Percentiles rank a stretch among this genome's conserved stretches.
Conservation (phyloP, 2,888 invertebrate species). For the Cantharis flavilabris region DNA sequence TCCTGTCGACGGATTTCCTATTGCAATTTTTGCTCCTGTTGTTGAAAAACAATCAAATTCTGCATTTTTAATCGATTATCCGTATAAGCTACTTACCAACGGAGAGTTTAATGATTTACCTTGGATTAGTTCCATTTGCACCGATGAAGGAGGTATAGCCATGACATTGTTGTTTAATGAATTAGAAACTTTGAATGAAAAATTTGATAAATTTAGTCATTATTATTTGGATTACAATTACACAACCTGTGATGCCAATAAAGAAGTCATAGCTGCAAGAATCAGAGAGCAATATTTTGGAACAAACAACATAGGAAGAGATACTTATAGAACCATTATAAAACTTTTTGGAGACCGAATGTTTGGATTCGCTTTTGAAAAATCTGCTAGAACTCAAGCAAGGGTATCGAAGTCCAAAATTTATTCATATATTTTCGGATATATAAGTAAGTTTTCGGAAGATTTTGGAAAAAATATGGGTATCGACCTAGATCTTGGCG, state of each 20-base stretch:
- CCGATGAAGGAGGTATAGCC: conserved; percentile 64
- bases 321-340: conserved; percentile 26
- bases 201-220: conserved; percentile 42
- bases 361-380: conserved; percentile 37
- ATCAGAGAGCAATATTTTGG: conserved; percentile 43
- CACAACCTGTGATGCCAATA: conserved; percentile 35
- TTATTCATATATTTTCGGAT: background rate
- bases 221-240: conserved; percentile 43
- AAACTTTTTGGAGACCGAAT: conserved; percentile 13
- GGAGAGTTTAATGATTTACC: conserved; percentile 69
- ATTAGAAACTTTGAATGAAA: conserved; percentile 48
- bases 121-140: conserved; percentile 68
- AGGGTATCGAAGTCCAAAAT: background rate
- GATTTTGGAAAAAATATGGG: background rate
- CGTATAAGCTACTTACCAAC: conserved; percentile 62
- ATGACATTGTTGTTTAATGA: background rate
- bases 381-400: background rate
- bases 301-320: conserved; percentile 31
- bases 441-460: background rate
- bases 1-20: conserved; percentile 55
- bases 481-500: background rate
- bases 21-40: conserved; percentile 44
- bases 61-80: conserved; percentile 69
- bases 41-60: conserved; percentile 51
- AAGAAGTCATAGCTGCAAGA: conserved; percentile 36